phyloP scores from a whole-genome alignment of 2,797 vertebrate genomes.

The Characodon lateralis region DNA sequence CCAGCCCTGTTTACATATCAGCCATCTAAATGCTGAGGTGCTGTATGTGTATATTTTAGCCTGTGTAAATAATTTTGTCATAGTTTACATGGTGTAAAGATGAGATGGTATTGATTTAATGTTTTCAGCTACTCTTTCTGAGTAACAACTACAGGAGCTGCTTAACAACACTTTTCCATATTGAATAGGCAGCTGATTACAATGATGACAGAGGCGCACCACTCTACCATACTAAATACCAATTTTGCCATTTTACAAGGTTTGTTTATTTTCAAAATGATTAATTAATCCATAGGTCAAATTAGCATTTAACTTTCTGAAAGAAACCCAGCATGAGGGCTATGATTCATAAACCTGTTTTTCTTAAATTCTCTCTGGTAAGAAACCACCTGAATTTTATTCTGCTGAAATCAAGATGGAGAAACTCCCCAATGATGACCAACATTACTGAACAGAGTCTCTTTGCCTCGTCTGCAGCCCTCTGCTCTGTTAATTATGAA shows the following conservation, averaged over 20 bases:
- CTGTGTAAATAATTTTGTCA: too few relatives aligned
- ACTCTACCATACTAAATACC: slow-evolving; percentile 44
- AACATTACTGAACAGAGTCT: slow-evolving; percentile 24
- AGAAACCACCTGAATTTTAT: slow-evolving; percentile 1
- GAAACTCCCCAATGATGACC: slow-evolving; percentile 14
- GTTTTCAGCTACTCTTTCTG: slow-evolving; percentile 11
- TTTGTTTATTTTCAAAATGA: slow-evolving; percentile 60
- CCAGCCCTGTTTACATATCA: too few relatives aligned
- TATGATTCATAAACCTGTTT: slow-evolving; percentile 20
- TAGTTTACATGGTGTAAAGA: not conserved
- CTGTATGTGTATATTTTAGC: too few relatives aligned
- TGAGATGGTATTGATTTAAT: slow-evolving; percentile 25
- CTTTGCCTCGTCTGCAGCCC: slow-evolving; percentile 51
- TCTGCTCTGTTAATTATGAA: slow-evolving; percentile 68
- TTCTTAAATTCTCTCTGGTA: not conserved
- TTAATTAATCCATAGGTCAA: slow-evolving; percentile 30
- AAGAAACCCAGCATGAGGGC: not conserved
- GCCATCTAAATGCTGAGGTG: too few relatives aligned
- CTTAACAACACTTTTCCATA: slow-evolving; percentile 26
- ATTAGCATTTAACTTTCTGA: slow-evolving; percentile 27
- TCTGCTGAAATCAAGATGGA: slow-evolving; percentile 27
- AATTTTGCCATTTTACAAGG: slow-evolving; percentile 42
- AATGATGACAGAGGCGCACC: slow-evolving; percentile 51
- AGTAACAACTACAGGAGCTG: slow-evolving; percentile 10
- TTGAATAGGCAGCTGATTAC: slow-evolving; percentile 73